These are phyloP conservation scores for Cephus spinipes DNA, from an alignment of 2,888 invertebrate species.

Conservation along the genomic window DNA sequence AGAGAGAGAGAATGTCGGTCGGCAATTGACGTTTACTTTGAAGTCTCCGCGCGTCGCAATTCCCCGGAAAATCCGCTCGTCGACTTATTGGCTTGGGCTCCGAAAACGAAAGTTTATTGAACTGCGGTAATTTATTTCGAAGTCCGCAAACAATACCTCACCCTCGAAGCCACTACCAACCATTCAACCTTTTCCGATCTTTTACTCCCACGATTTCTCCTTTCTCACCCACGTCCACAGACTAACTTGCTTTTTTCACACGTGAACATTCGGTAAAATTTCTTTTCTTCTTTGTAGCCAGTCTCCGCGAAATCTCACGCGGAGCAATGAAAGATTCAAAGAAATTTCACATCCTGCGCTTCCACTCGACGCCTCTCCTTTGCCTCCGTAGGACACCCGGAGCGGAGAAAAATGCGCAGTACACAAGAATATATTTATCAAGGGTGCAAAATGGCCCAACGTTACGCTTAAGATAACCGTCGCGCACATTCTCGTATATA, in stretches of 20 bases:
- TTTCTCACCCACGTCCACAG: background rate
- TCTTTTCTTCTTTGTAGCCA: background rate
- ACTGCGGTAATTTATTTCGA: constrained; percentile 17
- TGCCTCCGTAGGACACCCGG: background rate
- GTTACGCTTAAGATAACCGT: background rate
- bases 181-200: background rate
- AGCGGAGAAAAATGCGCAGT: background rate
- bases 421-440: background rate
- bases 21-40: constrained; percentile 42
- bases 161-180: background rate
- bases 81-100: constrained; percentile 35
- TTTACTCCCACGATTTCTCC: background rate
- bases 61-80: constrained; percentile 25
- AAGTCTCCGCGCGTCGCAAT: constrained; percentile 30
- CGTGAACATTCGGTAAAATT: background rate
- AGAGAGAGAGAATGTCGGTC: constrained; percentile 32
- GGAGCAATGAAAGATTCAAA: background rate
- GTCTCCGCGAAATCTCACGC: background rate
- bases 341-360: background rate
- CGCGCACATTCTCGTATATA: background rate
- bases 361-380: background rate
- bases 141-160: constrained; percentile 14
- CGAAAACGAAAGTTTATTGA: constrained; percentile 12
- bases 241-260: background rate
- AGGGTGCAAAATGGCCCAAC: background rate